These are phyloP conservation scores for Ametastegia equiseti DNA, from an alignment of 2,888 invertebrate species.

Conservation along the genomic window DNA sequence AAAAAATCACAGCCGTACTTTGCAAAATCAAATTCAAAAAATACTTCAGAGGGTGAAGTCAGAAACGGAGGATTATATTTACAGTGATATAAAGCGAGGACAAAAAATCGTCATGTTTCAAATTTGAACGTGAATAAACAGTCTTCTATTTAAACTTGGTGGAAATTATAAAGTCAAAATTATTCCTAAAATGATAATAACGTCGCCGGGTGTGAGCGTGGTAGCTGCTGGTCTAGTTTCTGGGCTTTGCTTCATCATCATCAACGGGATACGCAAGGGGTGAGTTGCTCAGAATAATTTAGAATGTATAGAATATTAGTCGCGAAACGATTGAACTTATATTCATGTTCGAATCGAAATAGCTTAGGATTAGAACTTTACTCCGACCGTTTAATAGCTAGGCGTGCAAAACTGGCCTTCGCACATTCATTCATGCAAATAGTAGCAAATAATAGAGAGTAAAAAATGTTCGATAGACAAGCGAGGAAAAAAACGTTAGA, in stretches of 20 bases:
- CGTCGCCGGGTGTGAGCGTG: conserved; percentile 80
- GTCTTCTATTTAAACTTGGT: background rate
- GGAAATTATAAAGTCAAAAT: background rate
- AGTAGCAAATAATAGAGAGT: background rate
- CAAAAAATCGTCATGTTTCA: background rate
- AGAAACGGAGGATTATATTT: background rate
- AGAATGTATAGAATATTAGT: too few relatives aligned
- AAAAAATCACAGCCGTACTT: background rate
- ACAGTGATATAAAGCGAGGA: background rate
- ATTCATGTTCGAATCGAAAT: background rate
- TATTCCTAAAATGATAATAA: conserved; percentile 71
- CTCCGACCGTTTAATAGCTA: conserved; percentile 13
- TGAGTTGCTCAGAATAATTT: conserved; percentile 73
- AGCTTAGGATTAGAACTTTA: background rate
- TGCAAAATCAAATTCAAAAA: background rate
- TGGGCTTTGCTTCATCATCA: conserved; percentile 82
- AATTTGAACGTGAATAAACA: background rate
- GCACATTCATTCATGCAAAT: conserved; percentile 17
- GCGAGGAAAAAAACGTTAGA: conserved; percentile 11
- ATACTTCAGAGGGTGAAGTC: background rate
- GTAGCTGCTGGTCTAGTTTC: conserved; percentile 84
- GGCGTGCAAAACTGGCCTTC: background rate
- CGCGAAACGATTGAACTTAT: too few relatives aligned
- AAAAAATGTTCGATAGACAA: background rate
- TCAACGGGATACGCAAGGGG: conserved; percentile 79